Percentiles rank a stretch among this genome's conserved stretches.
Evolutionary conservation across 2,113 vertebrate species (phyloP).

Genomic region (Nannobrachium achirus): DNA sequence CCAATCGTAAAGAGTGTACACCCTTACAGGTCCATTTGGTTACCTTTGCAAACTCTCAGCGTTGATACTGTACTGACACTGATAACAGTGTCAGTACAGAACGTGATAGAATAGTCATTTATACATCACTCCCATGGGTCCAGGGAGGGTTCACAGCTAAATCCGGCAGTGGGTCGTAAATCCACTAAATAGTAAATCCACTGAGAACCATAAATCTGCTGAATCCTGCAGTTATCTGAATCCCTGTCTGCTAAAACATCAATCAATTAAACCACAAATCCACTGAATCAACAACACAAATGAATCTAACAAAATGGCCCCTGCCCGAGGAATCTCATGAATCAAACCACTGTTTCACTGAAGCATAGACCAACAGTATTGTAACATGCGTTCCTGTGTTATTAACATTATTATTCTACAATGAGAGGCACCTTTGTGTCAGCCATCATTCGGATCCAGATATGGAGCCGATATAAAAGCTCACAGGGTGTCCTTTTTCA

Average conservation of each 20-base stretch:
- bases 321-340: background rate
- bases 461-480: no score
- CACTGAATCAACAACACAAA: conserved; percentile 8
- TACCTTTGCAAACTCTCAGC: no score
- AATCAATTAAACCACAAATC: conserved; percentile 8
- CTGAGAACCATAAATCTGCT: conserved; percentile 33
- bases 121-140: conserved; percentile 40
- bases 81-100: background rate
- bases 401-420: background rate
- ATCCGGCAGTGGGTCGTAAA: conserved; percentile 47
- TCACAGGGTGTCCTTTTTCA: background rate
- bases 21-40: no score
- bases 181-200: conserved; percentile 37
- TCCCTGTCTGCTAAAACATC: conserved; percentile 26
- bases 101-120: conserved; percentile 44
- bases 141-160: conserved; percentile 48
- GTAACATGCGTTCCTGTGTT: background rate
- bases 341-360: background rate
- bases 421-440: background rate
- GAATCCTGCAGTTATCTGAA: conserved; percentile 19
- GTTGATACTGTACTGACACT: no score
- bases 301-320: background rate
- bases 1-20: no score
- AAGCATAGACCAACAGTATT: background rate
- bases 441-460: background rate